Percentiles rank a stretch among this genome's conserved stretches.
These are phyloP conservation scores for Loris lydekkerianus DNA, from an alignment of 2,797 vertebrate genomes.

Conservation along the genomic window DNA sequence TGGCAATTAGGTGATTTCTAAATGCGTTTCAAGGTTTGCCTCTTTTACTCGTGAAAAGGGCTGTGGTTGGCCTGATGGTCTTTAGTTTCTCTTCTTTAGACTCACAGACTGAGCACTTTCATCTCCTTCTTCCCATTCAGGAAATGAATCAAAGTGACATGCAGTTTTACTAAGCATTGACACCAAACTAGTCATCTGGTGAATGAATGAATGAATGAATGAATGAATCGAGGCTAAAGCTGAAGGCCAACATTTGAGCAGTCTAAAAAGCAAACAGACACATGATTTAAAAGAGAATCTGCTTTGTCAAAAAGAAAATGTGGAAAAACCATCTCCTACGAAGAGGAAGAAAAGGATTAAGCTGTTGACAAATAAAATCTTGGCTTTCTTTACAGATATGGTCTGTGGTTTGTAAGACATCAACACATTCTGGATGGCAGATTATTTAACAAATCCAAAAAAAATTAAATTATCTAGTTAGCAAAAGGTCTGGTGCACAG, in stretches of 20 bases:
- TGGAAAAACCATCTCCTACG: accelerated
- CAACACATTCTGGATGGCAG: neutral
- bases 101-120: neutral
- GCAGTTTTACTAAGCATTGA: neutral
- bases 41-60: slow-evolving; percentile 23
- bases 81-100: neutral
- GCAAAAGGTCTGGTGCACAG: neutral
- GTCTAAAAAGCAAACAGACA: neutral
- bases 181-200: neutral
- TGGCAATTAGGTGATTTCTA: too few relatives aligned
- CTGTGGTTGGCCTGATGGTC: neutral
- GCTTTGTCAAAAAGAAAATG: neutral
- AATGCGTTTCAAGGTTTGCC: neutral
- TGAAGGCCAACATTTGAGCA: neutral
- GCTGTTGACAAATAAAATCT: neutral
- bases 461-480: neutral
- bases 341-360: neutral
- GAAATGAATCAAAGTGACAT: neutral
- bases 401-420: neutral
- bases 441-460: neutral
- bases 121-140: accelerated
- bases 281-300: neutral
- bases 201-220: too few relatives aligned
- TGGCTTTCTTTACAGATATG: neutral
- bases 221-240: accelerated